Evolutionary conservation across 2,113 vertebrate genomes (phyloP), one percentile per base, ranked within the genome.

Genomic region (Heptranchias perlo): DNA sequence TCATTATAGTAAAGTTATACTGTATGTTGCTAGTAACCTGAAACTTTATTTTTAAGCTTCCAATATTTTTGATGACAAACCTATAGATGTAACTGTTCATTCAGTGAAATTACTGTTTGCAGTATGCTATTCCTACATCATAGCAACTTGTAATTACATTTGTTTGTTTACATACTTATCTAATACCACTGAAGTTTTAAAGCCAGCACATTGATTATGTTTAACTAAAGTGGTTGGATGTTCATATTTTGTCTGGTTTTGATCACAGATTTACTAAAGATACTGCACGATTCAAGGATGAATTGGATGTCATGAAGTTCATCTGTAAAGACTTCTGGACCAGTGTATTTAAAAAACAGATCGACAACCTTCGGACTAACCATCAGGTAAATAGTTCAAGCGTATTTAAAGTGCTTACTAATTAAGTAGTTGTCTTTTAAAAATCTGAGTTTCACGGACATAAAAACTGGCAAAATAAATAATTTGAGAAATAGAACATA

Each of bases 321-420:
- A 98, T 99, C 97, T 99, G 99, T 97, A 99, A 99, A 98, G 99
- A 99, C 96, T 99, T 99, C 97, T 99, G 99, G 99, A 99, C 99
- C 96, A 98, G 98, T 52, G 98, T 99, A 94, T 99, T 99, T 97
- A 99, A 98, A 97, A 99, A 99, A 96, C 99, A 99, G 97, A 99
- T 99, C 44, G 98, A 99, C 97, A 99, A 99, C 96, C 98, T 99
- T 95, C 98, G 99, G 97, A 99, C 98, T 96, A 99, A 99, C 96
- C 99, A 99, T 97, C 98, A 99, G 98, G 99, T 99, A 97, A 96
- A 96, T 49, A 10, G 44, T 95, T 67, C 23, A 39, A 35, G 4
- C 47, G 25, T 95, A 52, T 52, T 69, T 95, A 95, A 49, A 95
- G 25, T 49, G 39, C n/a, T 47, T 94, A 44, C 4, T 65, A 47